Conservation (phyloP, 2,888 invertebrate genomes). For the Eretmocerus hayati region DNA sequence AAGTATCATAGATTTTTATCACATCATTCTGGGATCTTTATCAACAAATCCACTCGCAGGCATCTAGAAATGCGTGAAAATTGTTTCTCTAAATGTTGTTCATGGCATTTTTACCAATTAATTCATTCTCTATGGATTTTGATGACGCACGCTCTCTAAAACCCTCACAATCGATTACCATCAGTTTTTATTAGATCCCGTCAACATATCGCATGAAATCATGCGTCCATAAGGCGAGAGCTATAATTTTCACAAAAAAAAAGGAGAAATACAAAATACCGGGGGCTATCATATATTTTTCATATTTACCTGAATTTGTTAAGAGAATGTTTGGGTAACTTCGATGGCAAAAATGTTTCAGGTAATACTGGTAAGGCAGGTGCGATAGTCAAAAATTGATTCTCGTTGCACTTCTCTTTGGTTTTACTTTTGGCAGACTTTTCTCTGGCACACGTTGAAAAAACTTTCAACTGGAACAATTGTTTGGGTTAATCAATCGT, state of each 20-base stretch:
- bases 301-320: slow-evolving; percentile 36
- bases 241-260: neutral
- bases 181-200: too few relatives aligned
- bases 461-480: slow-evolving; percentile 32
- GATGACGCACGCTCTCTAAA: too few relatives aligned
- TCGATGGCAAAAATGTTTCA: slow-evolving; percentile 35
- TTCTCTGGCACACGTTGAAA: slow-evolving; percentile 30
- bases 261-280: neutral
- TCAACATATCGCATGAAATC: too few relatives aligned
- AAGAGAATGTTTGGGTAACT: slow-evolving; percentile 37
- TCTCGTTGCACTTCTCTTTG: slow-evolving; percentile 29
- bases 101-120: too few relatives aligned
- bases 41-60: too few relatives aligned
- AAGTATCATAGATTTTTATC: too few relatives aligned
- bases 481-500: neutral
- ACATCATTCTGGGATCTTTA: too few relatives aligned
- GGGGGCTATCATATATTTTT: neutral
- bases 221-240: too few relatives aligned
- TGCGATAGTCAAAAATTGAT: slow-evolving; percentile 40
- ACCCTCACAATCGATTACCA: too few relatives aligned
- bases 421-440: slow-evolving; percentile 31
- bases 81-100: too few relatives aligned
- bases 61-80: too few relatives aligned
- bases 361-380: slow-evolving; percentile 43
- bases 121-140: too few relatives aligned